Evolutionary conservation across 2,113 vertebrate species (phyloP).

Genomic region (Callocephalon fimbriatum): DNA sequence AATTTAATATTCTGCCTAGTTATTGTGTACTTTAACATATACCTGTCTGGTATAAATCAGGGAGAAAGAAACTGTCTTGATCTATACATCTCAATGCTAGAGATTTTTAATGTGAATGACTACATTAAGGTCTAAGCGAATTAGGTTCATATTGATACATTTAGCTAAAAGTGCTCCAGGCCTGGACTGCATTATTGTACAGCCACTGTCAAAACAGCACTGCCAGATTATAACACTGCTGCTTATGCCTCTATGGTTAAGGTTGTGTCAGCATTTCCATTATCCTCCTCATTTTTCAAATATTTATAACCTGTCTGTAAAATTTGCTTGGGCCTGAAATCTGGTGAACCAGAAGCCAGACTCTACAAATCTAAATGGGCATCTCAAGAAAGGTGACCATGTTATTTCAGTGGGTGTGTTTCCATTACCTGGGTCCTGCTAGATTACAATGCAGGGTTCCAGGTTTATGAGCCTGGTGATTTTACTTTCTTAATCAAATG

Average conservation of each 20-base stretch:
- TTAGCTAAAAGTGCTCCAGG: constrained; percentile 15
- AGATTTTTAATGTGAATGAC: constrained; percentile 18
- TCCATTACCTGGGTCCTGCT: not conserved
- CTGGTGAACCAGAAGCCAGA: not conserved
- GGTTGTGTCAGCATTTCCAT: constrained; percentile 20
- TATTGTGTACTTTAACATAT: not conserved
- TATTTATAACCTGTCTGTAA: constrained; percentile 24
- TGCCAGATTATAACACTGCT: not conserved
- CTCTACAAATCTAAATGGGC: not conserved
- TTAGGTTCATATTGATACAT: constrained; percentile 5
- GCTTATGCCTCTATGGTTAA: not conserved
- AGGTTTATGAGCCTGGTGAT: not conserved
- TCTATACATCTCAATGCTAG: not conserved
- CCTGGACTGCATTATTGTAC: not conserved
- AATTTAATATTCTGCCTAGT: not conserved
- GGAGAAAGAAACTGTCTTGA: not conserved
- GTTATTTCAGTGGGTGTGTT: not conserved
- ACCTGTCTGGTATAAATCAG: not conserved
- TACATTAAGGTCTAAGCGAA: constrained; percentile 8
- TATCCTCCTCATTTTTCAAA: constrained; percentile 27
- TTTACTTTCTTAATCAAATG: not conserved
- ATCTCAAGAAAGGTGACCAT: not conserved
- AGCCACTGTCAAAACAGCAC: not conserved
- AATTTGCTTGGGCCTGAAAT: not conserved
- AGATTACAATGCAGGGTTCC: not conserved